These are phyloP conservation scores for Hydropsyche tenuis DNA, from an alignment of 1,140 invertebrate species.

Conservation along the genomic window DNA sequence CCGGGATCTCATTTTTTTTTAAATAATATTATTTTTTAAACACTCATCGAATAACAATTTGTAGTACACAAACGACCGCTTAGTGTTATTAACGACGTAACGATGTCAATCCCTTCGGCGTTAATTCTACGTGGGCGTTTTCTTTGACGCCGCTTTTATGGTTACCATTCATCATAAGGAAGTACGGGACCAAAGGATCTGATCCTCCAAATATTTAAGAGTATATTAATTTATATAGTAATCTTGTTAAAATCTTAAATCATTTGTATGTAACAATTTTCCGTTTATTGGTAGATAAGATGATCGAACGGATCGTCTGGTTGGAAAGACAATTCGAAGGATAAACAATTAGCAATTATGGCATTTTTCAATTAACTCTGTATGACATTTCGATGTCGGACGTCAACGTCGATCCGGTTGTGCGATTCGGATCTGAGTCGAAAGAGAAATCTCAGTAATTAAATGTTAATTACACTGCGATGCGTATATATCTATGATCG, in stretches of 20 bases:
- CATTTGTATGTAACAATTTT: too few relatives aligned
- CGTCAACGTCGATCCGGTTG: not conserved
- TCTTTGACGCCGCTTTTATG: not conserved
- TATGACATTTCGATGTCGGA: not conserved
- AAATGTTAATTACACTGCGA: not conserved
- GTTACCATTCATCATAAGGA: not conserved
- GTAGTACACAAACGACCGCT: slow-evolving; percentile 20
- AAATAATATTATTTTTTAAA: not conserved
- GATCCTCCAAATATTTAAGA: too few relatives aligned
- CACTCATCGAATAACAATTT: slow-evolving; percentile 22
- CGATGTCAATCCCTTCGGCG: slow-evolving; percentile 21
- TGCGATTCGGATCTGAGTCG: not conserved
- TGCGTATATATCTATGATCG: not conserved
- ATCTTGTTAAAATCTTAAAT: too few relatives aligned
- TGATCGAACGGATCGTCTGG: too few relatives aligned
- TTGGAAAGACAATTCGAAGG: not conserved
- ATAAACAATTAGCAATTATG: not conserved
- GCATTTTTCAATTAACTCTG: not conserved
- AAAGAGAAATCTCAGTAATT: slow-evolving; percentile 15
- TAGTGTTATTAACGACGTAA: slow-evolving; percentile 19
- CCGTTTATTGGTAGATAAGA: too few relatives aligned
- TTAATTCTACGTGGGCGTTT: slow-evolving; percentile 14
- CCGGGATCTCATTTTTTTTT: not conserved
- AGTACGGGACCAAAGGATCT: too few relatives aligned
- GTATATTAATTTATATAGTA: too few relatives aligned